Conservation (phyloP, 1,140 invertebrate genomes). For the Lepidotrigona ventralis region DNA sequence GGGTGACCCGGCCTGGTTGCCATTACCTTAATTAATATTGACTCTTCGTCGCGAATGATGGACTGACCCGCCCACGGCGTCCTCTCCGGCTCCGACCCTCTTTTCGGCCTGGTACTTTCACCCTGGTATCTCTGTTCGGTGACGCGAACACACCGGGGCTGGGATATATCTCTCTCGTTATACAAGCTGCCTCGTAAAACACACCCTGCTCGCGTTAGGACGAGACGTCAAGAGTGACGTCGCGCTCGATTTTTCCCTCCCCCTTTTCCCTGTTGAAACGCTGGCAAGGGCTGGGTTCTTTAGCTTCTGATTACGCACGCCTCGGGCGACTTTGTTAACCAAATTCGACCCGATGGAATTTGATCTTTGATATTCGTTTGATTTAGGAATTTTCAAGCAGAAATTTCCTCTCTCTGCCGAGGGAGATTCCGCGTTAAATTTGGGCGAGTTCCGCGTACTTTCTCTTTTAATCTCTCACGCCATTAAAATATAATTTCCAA, state of each 20-base stretch:
- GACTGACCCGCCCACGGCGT: background rate
- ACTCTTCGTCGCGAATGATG: slow-evolving; percentile 53
- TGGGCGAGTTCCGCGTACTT: too few species aligned
- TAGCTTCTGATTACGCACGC: too few species aligned
- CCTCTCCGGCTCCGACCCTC: background rate
- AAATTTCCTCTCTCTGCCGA: too few species aligned
- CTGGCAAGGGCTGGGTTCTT: background rate
- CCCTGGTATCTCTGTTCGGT: background rate
- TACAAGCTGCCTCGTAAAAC: slow-evolving; percentile 26
- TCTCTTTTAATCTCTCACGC: too few species aligned
- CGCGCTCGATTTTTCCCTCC: background rate
- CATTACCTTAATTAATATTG: slow-evolving; percentile 71
- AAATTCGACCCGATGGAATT: too few species aligned
- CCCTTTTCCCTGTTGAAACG: background rate
- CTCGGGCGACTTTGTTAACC: too few species aligned
- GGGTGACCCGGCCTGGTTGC: slow-evolving; percentile 12
- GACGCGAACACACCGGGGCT: background rate
- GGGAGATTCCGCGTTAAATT: too few species aligned
- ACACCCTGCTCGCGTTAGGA: slow-evolving; percentile 23
- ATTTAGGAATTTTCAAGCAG: too few species aligned
- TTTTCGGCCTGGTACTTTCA: slow-evolving; percentile 5
- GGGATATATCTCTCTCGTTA: slow-evolving; percentile 3
- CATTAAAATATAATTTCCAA: too few species aligned
- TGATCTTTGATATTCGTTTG: too few species aligned
- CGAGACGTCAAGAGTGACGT: background rate